These are phyloP conservation scores for Thaumatotibia leucotreta DNA, from an alignment of 1,140 invertebrate genomes.

Conservation along the genomic window DNA sequence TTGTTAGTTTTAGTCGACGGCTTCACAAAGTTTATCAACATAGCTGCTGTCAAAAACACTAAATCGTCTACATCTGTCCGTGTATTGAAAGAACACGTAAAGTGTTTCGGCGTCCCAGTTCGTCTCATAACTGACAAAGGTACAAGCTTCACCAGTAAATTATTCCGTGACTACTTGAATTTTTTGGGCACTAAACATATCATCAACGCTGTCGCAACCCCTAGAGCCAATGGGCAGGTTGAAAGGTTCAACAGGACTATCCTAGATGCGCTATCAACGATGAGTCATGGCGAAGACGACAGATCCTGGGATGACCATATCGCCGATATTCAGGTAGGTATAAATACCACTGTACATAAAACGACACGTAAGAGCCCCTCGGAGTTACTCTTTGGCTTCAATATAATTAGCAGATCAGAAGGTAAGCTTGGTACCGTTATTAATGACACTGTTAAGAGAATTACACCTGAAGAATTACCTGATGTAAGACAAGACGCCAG, in stretches of 20 bases:
- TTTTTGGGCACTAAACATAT: neutral
- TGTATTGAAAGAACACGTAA: neutral
- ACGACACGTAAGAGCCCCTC: slow-evolving; percentile 3
- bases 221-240: neutral
- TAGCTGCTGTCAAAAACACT: neutral
- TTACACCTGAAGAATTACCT: neutral
- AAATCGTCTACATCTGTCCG: neutral
- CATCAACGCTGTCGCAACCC: neutral
- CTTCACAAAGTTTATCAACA: slow-evolving; percentile 7
- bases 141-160: neutral
- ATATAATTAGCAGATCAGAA: neutral
- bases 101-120: neutral
- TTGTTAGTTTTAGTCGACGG: slow-evolving; percentile 12
- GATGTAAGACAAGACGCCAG: neutral
- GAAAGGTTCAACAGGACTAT: slow-evolving; percentile 16
- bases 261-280: neutral
- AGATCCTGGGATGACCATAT: slow-evolving; percentile 5
- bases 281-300: neutral
- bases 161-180: neutral
- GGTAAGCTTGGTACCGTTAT: neutral
- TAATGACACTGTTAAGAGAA: neutral
- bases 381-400: neutral
- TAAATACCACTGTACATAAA: slow-evolving; percentile 9
- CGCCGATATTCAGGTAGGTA: slow-evolving; percentile 7
- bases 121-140: neutral